Conservation (phyloP, 2,797 vertebrate genomes). For the Mallotus villosus region DNA sequence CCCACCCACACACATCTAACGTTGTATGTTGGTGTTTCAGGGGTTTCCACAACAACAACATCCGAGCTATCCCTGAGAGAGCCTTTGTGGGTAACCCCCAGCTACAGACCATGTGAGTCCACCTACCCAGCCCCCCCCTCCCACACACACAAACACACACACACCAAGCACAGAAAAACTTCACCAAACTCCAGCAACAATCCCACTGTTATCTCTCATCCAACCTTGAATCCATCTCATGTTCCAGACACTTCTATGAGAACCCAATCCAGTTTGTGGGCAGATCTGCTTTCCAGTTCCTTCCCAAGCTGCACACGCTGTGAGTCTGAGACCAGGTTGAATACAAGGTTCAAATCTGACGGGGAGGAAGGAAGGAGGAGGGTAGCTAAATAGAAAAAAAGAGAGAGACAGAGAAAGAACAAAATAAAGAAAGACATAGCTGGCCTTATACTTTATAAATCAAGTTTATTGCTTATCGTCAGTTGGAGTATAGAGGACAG, state of each 20-base stretch:
- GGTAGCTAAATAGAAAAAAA: no score
- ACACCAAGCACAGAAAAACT: background rate
- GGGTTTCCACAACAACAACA: constrained; percentile 96
- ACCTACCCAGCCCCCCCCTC: background rate
- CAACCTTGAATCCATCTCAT: constrained; percentile 19
- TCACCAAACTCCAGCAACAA: constrained; percentile 8
- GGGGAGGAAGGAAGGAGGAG: no score
- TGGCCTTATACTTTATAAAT: constrained; percentile 63
- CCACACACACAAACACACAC: background rate
- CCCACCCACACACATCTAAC: constrained; percentile 12
- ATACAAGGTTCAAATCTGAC: constrained; percentile 17
- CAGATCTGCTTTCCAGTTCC: constrained; percentile 90
- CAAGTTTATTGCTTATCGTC: constrained; percentile 50
- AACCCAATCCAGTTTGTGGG: constrained; percentile 96
- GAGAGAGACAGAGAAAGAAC: no score
- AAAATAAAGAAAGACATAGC: no score
- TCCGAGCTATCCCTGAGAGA: constrained; percentile 91
- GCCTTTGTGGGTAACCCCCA: constrained; percentile 93
- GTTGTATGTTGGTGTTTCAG: background rate
- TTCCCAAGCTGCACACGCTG: constrained; percentile 94
- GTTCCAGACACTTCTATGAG: constrained; percentile 90
- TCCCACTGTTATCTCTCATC: constrained; percentile 7
- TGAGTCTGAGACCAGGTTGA: constrained; percentile 71
- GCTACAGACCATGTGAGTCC: constrained; percentile 92
- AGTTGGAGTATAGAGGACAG: constrained; percentile 63